Conservation (phyloP, 1,140 invertebrate species). For the Dreissena rostriformis region DNA sequence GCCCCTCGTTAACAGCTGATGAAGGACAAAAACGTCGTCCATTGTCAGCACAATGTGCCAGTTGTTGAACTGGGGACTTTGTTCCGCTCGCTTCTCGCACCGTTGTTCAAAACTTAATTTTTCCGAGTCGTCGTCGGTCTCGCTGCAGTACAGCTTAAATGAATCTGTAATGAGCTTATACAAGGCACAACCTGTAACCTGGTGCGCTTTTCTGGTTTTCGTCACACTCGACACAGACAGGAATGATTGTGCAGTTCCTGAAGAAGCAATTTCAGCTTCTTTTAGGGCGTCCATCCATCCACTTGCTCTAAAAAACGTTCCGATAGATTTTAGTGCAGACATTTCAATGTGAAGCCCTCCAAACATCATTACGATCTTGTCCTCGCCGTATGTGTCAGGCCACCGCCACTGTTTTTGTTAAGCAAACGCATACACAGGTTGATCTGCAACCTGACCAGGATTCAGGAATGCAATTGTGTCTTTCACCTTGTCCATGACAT, state of each 20-base stretch:
- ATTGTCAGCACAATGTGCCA: not conserved
- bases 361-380: slow-evolving; percentile 56
- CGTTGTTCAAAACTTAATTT: not conserved
- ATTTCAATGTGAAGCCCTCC: slow-evolving; percentile 52
- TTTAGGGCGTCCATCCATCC: slow-evolving; percentile 57
- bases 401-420: slow-evolving; percentile 68
- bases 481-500: slow-evolving; percentile 63
- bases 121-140: not conserved
- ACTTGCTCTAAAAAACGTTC: slow-evolving; percentile 57
- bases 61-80: not conserved
- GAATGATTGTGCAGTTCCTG: slow-evolving; percentile 59
- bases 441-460: slow-evolving; percentile 62
- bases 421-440: slow-evolving; percentile 59
- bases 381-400: slow-evolving; percentile 60
- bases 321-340: slow-evolving; percentile 39
- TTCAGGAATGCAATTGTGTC: slow-evolving; percentile 56
- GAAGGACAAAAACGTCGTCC: slow-evolving; percentile 13
- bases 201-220: slow-evolving; percentile 51
- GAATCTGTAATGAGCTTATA: slow-evolving; percentile 13
- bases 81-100: not conserved
- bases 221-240: slow-evolving; percentile 52
- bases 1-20: slow-evolving; percentile 1
- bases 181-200: slow-evolving; percentile 46
- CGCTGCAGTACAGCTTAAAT: not conserved
- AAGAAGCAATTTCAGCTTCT: slow-evolving; percentile 46